These are phyloP conservation scores for Oncorhynchus tshawytscha DNA, from an alignment of 2,113 vertebrate genomes.

Conservation along the genomic window DNA sequence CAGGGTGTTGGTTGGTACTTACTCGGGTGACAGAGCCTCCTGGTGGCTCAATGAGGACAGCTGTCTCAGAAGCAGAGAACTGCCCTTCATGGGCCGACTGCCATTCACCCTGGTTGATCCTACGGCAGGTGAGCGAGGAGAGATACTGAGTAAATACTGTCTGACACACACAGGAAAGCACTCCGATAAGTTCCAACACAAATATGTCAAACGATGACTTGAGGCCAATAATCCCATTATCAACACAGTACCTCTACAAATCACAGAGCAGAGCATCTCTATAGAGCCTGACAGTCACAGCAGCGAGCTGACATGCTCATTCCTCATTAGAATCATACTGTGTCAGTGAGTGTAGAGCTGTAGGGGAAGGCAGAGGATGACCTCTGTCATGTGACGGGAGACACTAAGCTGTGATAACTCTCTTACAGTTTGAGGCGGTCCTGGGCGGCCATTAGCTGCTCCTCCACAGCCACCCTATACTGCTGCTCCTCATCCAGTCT, in stretches of 20 bases:
- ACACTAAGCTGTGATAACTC: neutral
- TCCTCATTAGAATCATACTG: no score
- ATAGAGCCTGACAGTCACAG: no score
- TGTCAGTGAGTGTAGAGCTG: no score
- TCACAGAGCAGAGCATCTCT: no score
- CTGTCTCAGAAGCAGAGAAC: constrained; percentile 68
- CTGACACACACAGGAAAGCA: neutral
- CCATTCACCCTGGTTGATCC: constrained; percentile 76
- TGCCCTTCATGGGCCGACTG: constrained; percentile 54
- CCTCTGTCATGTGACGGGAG: neutral
- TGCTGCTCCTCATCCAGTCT: constrained; percentile 82
- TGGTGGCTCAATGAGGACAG: constrained; percentile 77
- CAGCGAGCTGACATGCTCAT: no score
- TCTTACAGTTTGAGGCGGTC: constrained; percentile 74
- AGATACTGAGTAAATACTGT: constrained; percentile 2
- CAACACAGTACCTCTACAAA: no score
- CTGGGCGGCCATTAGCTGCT: constrained; percentile 80
- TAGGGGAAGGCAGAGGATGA: no score
- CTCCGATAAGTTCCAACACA: neutral
- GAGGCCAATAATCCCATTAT: no score
- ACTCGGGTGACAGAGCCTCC: constrained; percentile 78
- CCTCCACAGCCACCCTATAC: constrained; percentile 75
- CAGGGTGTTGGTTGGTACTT: constrained; percentile 48
- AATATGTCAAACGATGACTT: no score
- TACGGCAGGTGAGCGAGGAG: constrained; percentile 36